These are phyloP conservation scores for Dynastes grantii DNA, from an alignment of 2,888 invertebrate genomes.

Conservation along the genomic window DNA sequence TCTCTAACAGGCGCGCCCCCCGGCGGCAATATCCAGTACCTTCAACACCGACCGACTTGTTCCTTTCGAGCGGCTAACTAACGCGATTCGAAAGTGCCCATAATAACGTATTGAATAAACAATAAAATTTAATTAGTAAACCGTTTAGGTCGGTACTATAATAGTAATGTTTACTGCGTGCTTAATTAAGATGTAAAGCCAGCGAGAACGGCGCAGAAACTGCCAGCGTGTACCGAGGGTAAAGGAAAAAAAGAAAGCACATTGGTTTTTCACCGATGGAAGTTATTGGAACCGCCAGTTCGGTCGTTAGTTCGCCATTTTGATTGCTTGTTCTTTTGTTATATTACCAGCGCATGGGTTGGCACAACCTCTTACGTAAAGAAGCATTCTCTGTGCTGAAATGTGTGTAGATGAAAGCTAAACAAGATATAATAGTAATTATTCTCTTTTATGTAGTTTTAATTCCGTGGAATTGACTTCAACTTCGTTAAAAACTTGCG, in stretches of 20 bases:
- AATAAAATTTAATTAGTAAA: slow-evolving; percentile 53
- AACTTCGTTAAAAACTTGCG: no score
- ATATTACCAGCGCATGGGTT: no score
- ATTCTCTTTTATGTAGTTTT: no score
- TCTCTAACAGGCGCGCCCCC: slow-evolving; percentile 16
- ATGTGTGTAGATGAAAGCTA: no score
- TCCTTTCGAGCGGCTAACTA: not conserved
- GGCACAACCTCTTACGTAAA: no score
- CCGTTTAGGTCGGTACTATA: slow-evolving; percentile 48
- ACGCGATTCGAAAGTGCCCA: slow-evolving; percentile 40
- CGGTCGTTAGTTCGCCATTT: not conserved
- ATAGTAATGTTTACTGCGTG: slow-evolving; percentile 45
- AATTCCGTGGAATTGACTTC: no score
- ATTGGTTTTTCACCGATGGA: not conserved
- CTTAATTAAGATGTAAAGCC: slow-evolving; percentile 51
- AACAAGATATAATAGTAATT: no score
- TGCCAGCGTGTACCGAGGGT: not conserved
- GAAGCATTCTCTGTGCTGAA: no score
- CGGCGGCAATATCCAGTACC: slow-evolving; percentile 9
- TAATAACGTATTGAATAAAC: slow-evolving; percentile 49
- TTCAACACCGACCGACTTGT: not conserved
- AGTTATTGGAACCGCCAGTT: not conserved
- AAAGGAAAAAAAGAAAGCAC: not conserved
- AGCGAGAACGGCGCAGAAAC: not conserved
- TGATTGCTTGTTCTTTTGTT: slow-evolving; percentile 6